phyloP scores from a whole-genome alignment of 2,113 vertebrate species.

The Conger conger region DNA sequence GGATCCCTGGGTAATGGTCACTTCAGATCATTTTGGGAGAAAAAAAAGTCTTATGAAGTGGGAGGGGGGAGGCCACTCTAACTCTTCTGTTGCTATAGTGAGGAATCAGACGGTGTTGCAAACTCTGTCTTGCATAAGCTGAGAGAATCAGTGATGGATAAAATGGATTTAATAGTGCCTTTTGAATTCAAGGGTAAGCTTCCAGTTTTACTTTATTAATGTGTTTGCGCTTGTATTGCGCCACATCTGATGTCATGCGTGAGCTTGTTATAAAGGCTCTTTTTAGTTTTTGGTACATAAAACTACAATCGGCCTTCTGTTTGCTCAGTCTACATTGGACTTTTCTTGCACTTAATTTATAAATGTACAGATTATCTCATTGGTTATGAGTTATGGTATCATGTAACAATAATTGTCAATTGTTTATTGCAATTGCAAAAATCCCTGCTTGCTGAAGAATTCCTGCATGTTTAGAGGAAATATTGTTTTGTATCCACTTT shows the following conservation, averaged over 20 bases:
- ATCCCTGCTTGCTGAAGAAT: background rate
- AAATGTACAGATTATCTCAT: slow-evolving; percentile 2
- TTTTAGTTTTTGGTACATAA: background rate
- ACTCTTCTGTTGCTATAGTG: slow-evolving; percentile 16
- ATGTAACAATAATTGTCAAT: background rate
- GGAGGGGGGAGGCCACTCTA: background rate
- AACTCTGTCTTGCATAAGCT: slow-evolving; percentile 13
- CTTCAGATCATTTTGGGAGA: background rate
- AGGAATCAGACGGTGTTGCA: slow-evolving; percentile 5
- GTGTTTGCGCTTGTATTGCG: background rate
- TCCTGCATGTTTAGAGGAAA: background rate
- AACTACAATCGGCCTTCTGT: background rate
- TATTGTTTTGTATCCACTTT: background rate
- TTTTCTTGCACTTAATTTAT: background rate
- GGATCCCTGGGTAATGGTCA: background rate
- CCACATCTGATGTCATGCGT: background rate
- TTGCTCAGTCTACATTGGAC: background rate
- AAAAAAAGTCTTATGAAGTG: background rate
- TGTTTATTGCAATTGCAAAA: slow-evolving; percentile 1
- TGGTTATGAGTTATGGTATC: background rate
- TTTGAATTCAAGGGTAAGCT: background rate
- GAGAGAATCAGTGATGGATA: slow-evolving; percentile 6
- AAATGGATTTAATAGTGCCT: background rate
- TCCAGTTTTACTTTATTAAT: slow-evolving; percentile 5
- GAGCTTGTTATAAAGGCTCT: background rate